Percentiles rank a stretch among this genome's conserved stretches.
Conservation (phyloP, 2,113 vertebrate species). For the Sitta europaea region DNA sequence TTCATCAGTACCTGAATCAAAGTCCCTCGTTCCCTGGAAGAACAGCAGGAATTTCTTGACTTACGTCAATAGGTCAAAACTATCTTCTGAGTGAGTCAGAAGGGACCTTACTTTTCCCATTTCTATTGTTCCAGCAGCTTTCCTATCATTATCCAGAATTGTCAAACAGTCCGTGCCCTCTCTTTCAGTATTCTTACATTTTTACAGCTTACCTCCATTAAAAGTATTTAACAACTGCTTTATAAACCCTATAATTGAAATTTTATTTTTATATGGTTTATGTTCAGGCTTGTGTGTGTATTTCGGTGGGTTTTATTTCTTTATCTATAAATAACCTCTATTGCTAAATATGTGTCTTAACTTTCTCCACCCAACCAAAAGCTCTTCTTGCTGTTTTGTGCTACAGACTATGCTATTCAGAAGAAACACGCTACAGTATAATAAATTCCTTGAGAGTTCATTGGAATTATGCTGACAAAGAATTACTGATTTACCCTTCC, state of each 20-base stretch:
- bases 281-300: neutral
- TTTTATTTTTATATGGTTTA: neutral
- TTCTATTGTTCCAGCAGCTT: neutral
- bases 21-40: neutral
- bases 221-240: neutral
- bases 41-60: neutral
- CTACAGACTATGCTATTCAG: neutral
- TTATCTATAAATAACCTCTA: neutral
- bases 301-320: neutral
- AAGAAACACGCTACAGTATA: neutral
- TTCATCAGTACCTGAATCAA: neutral
- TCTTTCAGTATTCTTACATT: neutral
- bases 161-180: neutral
- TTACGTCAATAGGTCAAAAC: neutral
- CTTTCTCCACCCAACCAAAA: neutral
- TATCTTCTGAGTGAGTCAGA: neutral
- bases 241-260: neutral
- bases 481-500: constrained; percentile 2
- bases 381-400: neutral
- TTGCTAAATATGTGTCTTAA: neutral
- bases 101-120: neutral
- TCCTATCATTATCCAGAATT: neutral
- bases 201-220: neutral
- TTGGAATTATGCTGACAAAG: neutral
- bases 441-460: neutral